These are phyloP conservation scores for Hydriomena furcata DNA, from an alignment of 2,888 invertebrate genomes.

Conservation along the genomic window DNA sequence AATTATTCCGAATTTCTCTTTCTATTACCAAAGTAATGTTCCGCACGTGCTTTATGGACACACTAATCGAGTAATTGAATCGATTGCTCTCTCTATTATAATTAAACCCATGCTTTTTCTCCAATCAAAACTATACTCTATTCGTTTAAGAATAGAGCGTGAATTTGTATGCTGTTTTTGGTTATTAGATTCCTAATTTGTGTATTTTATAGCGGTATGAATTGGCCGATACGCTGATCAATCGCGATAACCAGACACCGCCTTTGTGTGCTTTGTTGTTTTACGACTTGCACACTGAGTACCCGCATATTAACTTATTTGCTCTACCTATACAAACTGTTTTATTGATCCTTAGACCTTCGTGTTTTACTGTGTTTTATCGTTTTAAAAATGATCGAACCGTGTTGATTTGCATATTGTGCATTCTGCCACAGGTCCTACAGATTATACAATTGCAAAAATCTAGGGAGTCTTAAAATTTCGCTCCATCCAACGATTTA, in stretches of 20 bases:
- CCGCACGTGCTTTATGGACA: slow-evolving; percentile 53
- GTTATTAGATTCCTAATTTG: slow-evolving; percentile 52
- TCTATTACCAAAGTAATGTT: slow-evolving; percentile 67
- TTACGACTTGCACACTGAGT: slow-evolving; percentile 56
- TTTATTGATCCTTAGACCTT: slow-evolving; percentile 28
- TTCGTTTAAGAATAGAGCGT: slow-evolving; percentile 25
- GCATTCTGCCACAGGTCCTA: no score
- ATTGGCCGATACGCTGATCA: slow-evolving; percentile 59
- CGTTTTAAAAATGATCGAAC: no score
- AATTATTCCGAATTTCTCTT: slow-evolving; percentile 70
- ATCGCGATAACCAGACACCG: slow-evolving; percentile 40
- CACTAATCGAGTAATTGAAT: slow-evolving; percentile 62
- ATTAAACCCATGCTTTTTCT: slow-evolving; percentile 33
- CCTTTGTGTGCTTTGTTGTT: slow-evolving; percentile 50
- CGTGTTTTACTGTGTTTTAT: no score
- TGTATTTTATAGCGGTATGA: slow-evolving; percentile 67
- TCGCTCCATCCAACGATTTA: no score
- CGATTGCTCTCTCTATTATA: slow-evolving; percentile 62
- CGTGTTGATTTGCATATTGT: no score
- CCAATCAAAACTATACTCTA: slow-evolving; percentile 41
- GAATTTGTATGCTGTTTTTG: slow-evolving; percentile 25
- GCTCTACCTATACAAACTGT: slow-evolving; percentile 35
- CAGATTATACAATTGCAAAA: no score
- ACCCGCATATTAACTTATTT: slow-evolving; percentile 55
- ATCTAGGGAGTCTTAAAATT: no score